Evolutionary conservation across 2,888 invertebrate species (phyloP).

Genomic region (Caenorhabditis sp.): DNA sequence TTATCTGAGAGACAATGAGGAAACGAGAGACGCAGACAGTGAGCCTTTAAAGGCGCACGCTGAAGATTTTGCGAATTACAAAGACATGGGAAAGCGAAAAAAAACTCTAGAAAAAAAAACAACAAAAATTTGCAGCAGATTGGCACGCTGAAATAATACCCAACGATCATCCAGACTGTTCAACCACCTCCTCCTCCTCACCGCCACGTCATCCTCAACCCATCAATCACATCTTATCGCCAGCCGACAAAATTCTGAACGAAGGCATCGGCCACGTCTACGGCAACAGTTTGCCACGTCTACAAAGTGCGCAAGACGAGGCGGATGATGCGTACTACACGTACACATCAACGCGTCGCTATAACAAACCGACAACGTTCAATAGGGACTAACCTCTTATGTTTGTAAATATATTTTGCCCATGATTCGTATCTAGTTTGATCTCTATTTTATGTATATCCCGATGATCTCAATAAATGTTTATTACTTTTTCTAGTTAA

Average conservation of each 20-base stretch:
- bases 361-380: slow-evolving; percentile 32
- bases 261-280: slow-evolving; percentile 48
- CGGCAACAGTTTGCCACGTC: slow-evolving; percentile 46
- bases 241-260: slow-evolving; percentile 54
- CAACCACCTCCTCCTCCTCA: slow-evolving; percentile 8
- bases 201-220: slow-evolving; percentile 9
- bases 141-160: slow-evolving; percentile 37
- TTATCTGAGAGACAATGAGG: no score
- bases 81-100: no score
- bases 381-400: slow-evolving; percentile 11
- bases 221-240: slow-evolving; percentile 44
- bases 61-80: no score
- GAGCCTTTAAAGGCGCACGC: no score
- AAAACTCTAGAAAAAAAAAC: no score
- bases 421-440: no score
- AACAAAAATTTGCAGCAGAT: slow-evolving; percentile 13
- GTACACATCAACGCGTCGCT: slow-evolving; percentile 46
- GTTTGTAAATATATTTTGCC: neutral
- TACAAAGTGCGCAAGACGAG: slow-evolving; percentile 57
- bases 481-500: slow-evolving; percentile 5
- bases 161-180: slow-evolving; percentile 13
- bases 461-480: slow-evolving; percentile 3
- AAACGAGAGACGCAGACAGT: no score
- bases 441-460: neutral
- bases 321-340: slow-evolving; percentile 67